Evolutionary conservation across 2,113 vertebrate species (phyloP), one percentile per base, ranked within the genome.

Genomic region (Pithys albifrons): DNA sequence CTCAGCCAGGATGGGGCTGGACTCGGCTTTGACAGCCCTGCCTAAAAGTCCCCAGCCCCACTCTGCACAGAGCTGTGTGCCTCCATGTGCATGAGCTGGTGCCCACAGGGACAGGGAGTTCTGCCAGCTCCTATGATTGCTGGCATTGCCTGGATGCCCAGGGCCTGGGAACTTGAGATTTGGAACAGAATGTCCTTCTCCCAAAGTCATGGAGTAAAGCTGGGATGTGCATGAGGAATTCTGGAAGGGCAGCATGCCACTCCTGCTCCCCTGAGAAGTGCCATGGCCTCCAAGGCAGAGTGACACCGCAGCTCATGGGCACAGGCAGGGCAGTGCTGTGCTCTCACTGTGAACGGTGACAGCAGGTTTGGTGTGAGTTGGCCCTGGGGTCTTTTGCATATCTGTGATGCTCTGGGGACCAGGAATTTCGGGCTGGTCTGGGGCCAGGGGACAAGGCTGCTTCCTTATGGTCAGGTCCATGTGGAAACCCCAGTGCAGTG

Each of bases 61-160:
- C 0, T 1, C 27, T 19, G 19, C 27, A 17, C 1, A 1, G 39
- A 71, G 55, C 37, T 28, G n/a, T 9, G 0, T 75, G 70, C 28
- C 7, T 55, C 39, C 7, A 1, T 10, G n/a, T 1, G 6, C 72
- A 12, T 18, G 5, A 59, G 71, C 67, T 1, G 6, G 49, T 49
- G 51, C 73, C 59, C 48, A 6, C 61, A 75, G 81, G 62, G 52
- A 79, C 85, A 76, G 65, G 46, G 74, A 88, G 74, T 37, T 58
- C 90, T 93, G 88, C 92, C 81, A 91, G 74, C 70, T 85, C 70
- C 81, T 8, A 1, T 3, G 4, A 59, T 59, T 64, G 58, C 81
- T 89, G 87, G 59, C 88, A 64, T 37, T 52, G 35, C 85, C 74
- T 78, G 18, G 43, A 55, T 89, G 66, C 14, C 45, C 66, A 62